Conservation (phyloP, 2,888 invertebrate species). For the Drosophila kambysellisi region DNA sequence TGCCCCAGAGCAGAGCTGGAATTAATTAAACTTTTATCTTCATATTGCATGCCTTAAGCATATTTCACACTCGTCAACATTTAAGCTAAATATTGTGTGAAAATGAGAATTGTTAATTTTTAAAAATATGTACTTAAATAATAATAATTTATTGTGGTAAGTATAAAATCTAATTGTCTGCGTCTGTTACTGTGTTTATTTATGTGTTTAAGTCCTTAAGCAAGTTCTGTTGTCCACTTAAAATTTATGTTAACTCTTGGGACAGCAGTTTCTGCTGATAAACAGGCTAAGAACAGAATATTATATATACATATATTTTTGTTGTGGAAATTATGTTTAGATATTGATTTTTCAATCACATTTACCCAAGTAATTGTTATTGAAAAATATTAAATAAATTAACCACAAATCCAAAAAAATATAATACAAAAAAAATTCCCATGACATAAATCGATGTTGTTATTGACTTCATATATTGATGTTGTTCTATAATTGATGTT, state of each 20-base stretch:
- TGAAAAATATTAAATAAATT: constrained; percentile 8
- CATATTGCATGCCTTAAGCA: constrained; percentile 19
- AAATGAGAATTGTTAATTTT: constrained; percentile 7
- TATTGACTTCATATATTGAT: constrained; percentile 81
- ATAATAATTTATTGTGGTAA: constrained; percentile 49
- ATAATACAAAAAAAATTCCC: constrained; percentile 22
- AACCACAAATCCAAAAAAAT: neutral
- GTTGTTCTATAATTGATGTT: constrained; percentile 77
- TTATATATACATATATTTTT: neutral
- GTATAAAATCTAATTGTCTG: constrained; percentile 41
- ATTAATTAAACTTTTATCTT: neutral
- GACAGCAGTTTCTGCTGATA: constrained; percentile 12
- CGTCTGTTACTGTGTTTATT: constrained; percentile 24
- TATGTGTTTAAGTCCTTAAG: constrained; percentile 35
- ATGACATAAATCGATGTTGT: constrained; percentile 76
- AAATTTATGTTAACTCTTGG: constrained; percentile 5
- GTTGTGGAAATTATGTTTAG: constrained; percentile 5
- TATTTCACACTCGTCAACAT: neutral
- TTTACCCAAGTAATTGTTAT: constrained; percentile 20
- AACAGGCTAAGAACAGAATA: constrained; percentile 12
- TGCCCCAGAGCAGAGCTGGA: neutral
- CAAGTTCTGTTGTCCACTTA: constrained; percentile 18
- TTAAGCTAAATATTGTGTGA: constrained; percentile 9
- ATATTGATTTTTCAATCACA: constrained; percentile 8
- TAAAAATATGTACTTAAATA: neutral